Percentiles rank a stretch among this genome's conserved stretches.
Evolutionary conservation across 2,113 vertebrate species (phyloP).

Genomic region (Corythornis cristatus): DNA sequence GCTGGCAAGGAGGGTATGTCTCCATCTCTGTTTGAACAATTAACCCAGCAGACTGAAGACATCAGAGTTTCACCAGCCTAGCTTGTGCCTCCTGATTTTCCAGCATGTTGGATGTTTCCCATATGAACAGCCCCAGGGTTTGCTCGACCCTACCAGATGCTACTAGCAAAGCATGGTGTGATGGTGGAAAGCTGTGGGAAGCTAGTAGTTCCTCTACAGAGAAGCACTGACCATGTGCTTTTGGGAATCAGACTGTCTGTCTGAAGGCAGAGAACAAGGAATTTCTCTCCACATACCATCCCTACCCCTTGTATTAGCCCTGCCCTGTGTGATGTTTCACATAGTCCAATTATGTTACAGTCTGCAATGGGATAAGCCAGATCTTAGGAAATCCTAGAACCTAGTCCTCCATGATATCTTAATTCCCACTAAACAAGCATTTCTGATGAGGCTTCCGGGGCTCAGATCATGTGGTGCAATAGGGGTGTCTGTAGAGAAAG

Average conservation of each 20-base stretch:
- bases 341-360: neutral
- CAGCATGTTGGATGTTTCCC: neutral
- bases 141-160: neutral
- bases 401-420: neutral
- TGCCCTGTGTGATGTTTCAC: neutral
- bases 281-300: neutral
- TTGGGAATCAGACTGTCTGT: neutral
- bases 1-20: neutral
- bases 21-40: neutral
- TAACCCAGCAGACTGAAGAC: neutral
- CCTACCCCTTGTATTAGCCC: neutral
- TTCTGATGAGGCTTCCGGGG: neutral
- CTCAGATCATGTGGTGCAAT: neutral
- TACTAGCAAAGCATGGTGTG: fast-evolving
- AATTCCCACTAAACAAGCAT: neutral
- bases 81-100: neutral
- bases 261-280: neutral
- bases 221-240: neutral
- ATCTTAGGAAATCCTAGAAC: neutral
- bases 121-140: neutral
- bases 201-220: neutral
- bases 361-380: neutral
- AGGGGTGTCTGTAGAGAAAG: neutral
- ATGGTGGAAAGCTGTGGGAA: neutral
- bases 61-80: neutral